These are phyloP conservation scores for Stichopus chloronotus DNA, from an alignment of 35 echinoderm and acorn worm species.

Conservation along the genomic window DNA sequence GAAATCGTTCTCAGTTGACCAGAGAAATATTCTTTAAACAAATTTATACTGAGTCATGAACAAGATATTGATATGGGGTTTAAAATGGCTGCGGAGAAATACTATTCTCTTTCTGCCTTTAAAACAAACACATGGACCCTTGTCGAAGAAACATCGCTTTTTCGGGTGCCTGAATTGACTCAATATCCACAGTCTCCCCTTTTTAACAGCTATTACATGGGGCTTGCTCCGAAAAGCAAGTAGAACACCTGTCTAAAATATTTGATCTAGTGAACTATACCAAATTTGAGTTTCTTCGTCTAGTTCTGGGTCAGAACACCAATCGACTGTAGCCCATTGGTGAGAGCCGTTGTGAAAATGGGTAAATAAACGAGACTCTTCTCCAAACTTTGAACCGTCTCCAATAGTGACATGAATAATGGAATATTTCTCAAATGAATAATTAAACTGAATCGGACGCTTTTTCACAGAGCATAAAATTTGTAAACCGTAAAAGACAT, in stretches of 20 bases:
- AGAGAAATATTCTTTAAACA: too few species aligned
- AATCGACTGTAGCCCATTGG: background rate
- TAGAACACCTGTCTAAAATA: background rate
- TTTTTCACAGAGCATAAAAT: background rate
- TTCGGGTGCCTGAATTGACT: background rate
- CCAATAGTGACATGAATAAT: background rate
- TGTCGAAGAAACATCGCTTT: background rate
- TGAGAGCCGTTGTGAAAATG: background rate
- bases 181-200: background rate
- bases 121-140: background rate
- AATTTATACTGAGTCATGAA: too few species aligned
- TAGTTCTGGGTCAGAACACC: background rate
- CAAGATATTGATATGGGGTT: too few species aligned
- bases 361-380: background rate
- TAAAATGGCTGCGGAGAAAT: too few species aligned
- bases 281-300: background rate
- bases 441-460: background rate
- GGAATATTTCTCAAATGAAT: background rate
- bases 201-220: background rate
- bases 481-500: background rate
- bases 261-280: background rate
- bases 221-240: background rate
- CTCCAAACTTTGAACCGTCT: background rate
- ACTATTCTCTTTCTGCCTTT: background rate
- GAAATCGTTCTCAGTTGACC: too few species aligned